Base-by-base conservation (phyloP, 2,113 vertebrate genomes). In the Paradoxurus hermaphroditus region DNA sequence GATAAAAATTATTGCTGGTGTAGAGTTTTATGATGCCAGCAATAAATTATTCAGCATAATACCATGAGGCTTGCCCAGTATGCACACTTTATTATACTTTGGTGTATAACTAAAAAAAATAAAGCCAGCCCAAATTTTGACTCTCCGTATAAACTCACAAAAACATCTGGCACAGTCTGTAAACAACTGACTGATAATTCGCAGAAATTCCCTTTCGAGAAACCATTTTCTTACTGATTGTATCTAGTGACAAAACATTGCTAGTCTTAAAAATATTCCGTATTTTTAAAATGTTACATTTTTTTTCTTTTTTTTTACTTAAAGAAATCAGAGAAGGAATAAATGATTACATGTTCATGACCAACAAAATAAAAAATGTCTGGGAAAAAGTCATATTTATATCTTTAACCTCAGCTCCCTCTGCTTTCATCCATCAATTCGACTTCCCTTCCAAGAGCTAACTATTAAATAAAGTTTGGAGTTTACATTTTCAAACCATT, bases 21-120 rank as follows among this genome's bases (percentile, higher is more conserved):
- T 36, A 96, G 21, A 78, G n/a, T 89, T 96, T 93, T 93, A 81
- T 70, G 44, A 93, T 31, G 85, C 65, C 86, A 86, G 56, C 41
- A 87, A 97, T 91, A 94, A 93, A 73, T 95, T 90, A 90, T 19
- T 73, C 53, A 86, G 75, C 7, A 59, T 39, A 84, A 46, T 87
- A 85, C 53, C 39, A 46, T 65, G 36, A 97, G 41, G 53, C 34
- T 77, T 86, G 68, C 59, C 56, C 34, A 44, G 77, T 41, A 78
- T 11, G 82, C 78, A 94, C 16, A 95, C 29, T 29, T 77, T 82
- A 11, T 81, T 96, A 7, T 36, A 97, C 56, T 83, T 93, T 36
- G 84, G 46, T 87, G 29, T 62, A 72, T 94, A 56, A 93, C 73
- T 93, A 7, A 10, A 89, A 89, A 75, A 77, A 86, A 82, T 56